These are phyloP conservation scores for Lasioglossum marginatum DNA, from an alignment of 2,888 invertebrate species.

Conservation along the genomic window DNA sequence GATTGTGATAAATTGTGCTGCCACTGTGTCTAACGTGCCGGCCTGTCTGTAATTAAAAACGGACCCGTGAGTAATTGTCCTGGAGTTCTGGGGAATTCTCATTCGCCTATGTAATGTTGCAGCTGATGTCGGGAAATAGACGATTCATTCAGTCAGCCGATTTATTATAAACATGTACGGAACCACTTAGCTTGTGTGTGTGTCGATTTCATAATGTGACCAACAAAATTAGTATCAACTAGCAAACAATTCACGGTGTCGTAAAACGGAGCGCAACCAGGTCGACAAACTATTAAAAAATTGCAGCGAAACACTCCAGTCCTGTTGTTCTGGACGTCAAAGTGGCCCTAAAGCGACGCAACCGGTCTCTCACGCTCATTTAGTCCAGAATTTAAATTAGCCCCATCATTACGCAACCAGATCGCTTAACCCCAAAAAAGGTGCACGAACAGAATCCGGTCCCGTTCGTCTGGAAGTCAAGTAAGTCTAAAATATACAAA, in stretches of 20 bases:
- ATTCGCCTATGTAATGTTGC: neutral
- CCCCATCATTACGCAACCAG: neutral
- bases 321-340: neutral
- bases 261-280: neutral
- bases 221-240: neutral
- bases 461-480: neutral
- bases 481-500: neutral
- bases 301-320: neutral
- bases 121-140: neutral
- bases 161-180: neutral
- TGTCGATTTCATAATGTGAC: neutral
- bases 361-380: neutral
- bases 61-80: neutral
- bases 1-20: conserved; percentile 13
- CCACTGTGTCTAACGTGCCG: neutral
- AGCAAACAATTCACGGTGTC: neutral
- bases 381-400: neutral
- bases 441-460: neutral
- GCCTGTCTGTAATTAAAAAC: neutral
- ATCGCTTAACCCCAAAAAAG: neutral
- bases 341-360: neutral
- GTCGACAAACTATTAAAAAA: neutral
- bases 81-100: neutral
- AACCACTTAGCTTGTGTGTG: neutral
- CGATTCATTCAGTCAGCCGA: neutral